These are phyloP conservation scores for Misgurnus mizolepis DNA, from an alignment of 2,113 vertebrate species.

Conservation along the genomic window DNA sequence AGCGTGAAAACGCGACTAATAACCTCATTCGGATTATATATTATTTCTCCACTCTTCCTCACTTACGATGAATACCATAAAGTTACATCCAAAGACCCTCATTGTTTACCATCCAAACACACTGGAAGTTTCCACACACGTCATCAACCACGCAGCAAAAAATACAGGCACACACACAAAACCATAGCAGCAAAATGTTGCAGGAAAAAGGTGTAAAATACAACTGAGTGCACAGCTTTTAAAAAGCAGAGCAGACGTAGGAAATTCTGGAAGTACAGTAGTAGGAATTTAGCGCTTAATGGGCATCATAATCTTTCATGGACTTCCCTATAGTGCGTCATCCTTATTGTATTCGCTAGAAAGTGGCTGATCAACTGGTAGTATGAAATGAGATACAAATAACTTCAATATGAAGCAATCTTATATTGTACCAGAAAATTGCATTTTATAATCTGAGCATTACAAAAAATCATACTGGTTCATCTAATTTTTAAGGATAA, in stretches of 20 bases:
- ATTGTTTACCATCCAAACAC: constrained; percentile 5
- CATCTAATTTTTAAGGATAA: background rate
- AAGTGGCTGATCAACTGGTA: constrained; percentile 46
- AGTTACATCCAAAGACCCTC: constrained; percentile 46
- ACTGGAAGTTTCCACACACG: constrained; percentile 36
- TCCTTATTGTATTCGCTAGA: constrained; percentile 37
- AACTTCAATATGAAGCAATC: constrained; percentile 65
- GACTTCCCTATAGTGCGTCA: constrained; percentile 8
- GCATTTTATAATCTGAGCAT: constrained; percentile 47
- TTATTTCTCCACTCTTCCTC: constrained; percentile 16
- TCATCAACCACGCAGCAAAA: constrained; percentile 25
- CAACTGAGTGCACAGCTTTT: constrained; percentile 20
- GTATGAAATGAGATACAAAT: constrained; percentile 34
- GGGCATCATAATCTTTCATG: constrained; percentile 19
- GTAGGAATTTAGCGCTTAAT: constrained; percentile 12
- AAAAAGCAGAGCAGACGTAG: constrained; percentile 31
- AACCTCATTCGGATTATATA: constrained; percentile 16
- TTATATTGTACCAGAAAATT: constrained; percentile 44
- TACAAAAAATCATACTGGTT: constrained; percentile 51
- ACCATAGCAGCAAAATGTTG: constrained; percentile 45
- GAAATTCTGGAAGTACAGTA: constrained; percentile 43
- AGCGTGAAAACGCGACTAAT: constrained; percentile 29
- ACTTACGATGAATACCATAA: constrained; percentile 45
- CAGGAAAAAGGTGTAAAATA: constrained; percentile 21
- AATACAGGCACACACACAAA: constrained; percentile 26